Base-by-base conservation (phyloP, 2,888 invertebrate species). In the Lithophane ornitopus region DNA sequence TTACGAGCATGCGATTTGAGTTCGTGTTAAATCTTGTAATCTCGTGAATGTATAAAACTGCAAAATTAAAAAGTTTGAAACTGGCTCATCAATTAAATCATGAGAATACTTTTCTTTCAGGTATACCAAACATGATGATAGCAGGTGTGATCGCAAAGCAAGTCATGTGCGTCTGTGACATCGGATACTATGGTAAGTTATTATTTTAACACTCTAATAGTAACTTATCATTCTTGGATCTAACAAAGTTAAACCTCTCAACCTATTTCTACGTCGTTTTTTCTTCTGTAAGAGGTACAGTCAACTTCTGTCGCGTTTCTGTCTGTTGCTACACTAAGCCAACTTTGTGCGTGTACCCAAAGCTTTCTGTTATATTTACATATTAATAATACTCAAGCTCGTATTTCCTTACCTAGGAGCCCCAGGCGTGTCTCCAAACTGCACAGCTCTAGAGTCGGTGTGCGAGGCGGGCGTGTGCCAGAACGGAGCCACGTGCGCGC, bases 391-490 rank as follows among this genome's bases (percentile, higher is more conserved):
- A 56, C 14, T 14, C 28, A 19, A 58, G 1, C 58, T 3, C 49
- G 22, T 49, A 49, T 49, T 49, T 49, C 22, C 2, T 49, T 22
- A 22, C 49, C 8, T 22, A 49, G 96, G 96, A 11, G 93, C 94
- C 3, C 88, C 95, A 3, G 95, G 95, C 1, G 72, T 85, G 78
- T 54, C 94, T 0, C 95, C 96, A 19, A 94, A 94, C 93, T 96
- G 96, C 91, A 89, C 92, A 56, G 74, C 90, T 26, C 81, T 89
- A 82, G 93, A 96, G 84, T 91, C 92, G 70, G 96, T 95, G 86
- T 98, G 98, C 93, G 97, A 97, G 82, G 97, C 97, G 62, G 97
- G 97, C 91, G 98, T 98, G 61, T 98, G 98, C 90, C 96, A 97
- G 82, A 98, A 98, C 93, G 98, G 98, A 0, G 98, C 97, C 76